Evolutionary conservation across 30 jellyfish, hydroid and myxozoan genomes (phyloP), one percentile per base, ranked within the genome.

Genomic region (Nemopilema nomurai): DNA sequence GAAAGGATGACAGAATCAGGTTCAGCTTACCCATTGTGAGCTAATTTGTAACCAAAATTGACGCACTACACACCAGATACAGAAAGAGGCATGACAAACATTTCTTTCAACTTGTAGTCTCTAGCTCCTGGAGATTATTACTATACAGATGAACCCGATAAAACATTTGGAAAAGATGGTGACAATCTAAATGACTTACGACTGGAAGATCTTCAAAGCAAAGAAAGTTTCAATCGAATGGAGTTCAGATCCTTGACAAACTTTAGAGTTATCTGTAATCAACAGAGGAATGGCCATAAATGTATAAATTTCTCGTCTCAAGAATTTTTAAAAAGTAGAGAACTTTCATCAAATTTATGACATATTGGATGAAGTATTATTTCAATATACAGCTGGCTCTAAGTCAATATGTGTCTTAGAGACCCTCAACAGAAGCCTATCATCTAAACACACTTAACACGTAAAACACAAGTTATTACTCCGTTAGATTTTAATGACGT

Each of bases 51-150:
- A n/a, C n/a, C n/a, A n/a, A n/a, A n/a, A n/a, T n/a, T n/a, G n/a
- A n/a, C n/a, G n/a, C n/a, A n/a, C n/a, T n/a, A n/a, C n/a, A n/a
- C n/a, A n/a, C n/a, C n/a, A n/a, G n/a, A n/a, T n/a, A n/a, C n/a
- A n/a, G n/a, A n/a, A n/a, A n/a, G n/a, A n/a, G n/a, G n/a, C n/a
- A n/a, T n/a, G n/a, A n/a, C n/a, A n/a, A n/a, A n/a, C n/a, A 31
- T 16, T 19, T 17, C 8, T 24, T 18, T 62, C 49, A 41, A 41
- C 13, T 49, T 66, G 28, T 83, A 82, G 91, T 50, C 84, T 52
- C 4, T 70, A 25, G 26, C 71, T 4, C 91, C 91, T 1, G 91
- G 91, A 24, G 91, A 82, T 28, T 79, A 82, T 72, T 16, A 9
- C 22, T 70, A 68, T 62, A 71, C 78, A 25, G 18, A 50, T 9